A percentile compares a stretch with the other conserved stretches of the same genome.
Conservation (phyloP, 2,888 invertebrate species). For the Apamea monoglypha region DNA sequence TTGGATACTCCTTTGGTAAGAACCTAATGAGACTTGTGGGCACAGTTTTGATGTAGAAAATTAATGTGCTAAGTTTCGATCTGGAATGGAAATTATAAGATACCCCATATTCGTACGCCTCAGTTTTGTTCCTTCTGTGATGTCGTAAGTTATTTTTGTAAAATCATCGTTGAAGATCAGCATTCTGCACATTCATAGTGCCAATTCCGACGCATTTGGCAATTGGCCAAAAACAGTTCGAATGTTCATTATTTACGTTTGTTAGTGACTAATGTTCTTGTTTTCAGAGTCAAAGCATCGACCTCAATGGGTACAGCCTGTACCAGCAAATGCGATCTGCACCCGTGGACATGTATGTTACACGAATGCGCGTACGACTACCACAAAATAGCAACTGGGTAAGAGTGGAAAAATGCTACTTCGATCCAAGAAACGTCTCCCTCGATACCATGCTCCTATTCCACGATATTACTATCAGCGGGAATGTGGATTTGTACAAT, state of each 20-base stretch:
- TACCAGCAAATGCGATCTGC: constrained; percentile 91
- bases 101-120: background rate
- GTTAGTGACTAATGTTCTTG: constrained; percentile 59
- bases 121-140: background rate
- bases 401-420: constrained; percentile 94
- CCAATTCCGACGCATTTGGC: constrained; percentile 25
- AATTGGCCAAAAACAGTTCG: constrained; percentile 12
- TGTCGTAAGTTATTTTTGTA: constrained; percentile 4
- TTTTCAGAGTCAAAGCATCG: constrained; percentile 87
- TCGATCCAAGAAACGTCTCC: constrained; percentile 93
- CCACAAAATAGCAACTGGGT: constrained; percentile 93
- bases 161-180: constrained; percentile 11
- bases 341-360: constrained; percentile 93
- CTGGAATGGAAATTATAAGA: background rate
- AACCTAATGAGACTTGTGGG: background rate
- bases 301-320: constrained; percentile 92
- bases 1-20: constrained; percentile 82
- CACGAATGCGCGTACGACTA: constrained; percentile 92
- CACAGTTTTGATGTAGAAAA: background rate
- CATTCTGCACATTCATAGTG: constrained; percentile 16
- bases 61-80: background rate
- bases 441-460: constrained; percentile 94
- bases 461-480: constrained; percentile 95
- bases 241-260: constrained; percentile 7
- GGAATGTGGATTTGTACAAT: constrained; percentile 92